These are phyloP conservation scores for Morone saxatilis DNA, from an alignment of 2,113 vertebrate species.

Conservation along the genomic window DNA sequence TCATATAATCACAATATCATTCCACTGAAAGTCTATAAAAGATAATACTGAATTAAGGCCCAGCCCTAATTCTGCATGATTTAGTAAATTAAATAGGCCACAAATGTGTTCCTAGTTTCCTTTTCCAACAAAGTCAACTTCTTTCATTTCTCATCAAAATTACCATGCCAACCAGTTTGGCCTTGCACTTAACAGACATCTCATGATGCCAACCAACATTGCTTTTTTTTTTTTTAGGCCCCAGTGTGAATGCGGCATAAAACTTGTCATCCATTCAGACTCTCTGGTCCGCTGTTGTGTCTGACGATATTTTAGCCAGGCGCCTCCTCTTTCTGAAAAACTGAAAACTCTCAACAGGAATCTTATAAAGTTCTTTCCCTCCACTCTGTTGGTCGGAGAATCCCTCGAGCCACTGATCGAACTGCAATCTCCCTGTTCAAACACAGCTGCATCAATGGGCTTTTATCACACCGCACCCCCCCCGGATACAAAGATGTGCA, in stretches of 20 bases:
- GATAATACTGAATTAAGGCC: background rate
- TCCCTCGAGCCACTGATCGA: conserved; percentile 66
- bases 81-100: background rate
- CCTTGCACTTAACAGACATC: conserved; percentile 13
- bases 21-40: background rate
- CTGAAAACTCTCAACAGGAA: conserved; percentile 31
- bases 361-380: conserved; percentile 41
- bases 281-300: background rate
- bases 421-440: conserved; percentile 80
- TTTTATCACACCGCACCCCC: conserved; percentile 68
- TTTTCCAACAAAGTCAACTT: background rate
- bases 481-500: conserved; percentile 80
- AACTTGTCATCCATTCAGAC: conserved; percentile 21
- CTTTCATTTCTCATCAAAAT: background rate
- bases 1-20: background rate
- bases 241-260: conserved; percentile 14
- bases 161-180: background rate
- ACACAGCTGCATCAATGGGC: conserved; percentile 80
- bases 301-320: conserved; percentile 7
- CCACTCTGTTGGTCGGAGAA: conserved; percentile 16
- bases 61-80: background rate
- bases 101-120: background rate
- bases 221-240: background rate
- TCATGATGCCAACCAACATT: background rate
- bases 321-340: background rate